Conservation (phyloP, 2,113 vertebrate genomes). For the Chlamydotis undulata region DNA sequence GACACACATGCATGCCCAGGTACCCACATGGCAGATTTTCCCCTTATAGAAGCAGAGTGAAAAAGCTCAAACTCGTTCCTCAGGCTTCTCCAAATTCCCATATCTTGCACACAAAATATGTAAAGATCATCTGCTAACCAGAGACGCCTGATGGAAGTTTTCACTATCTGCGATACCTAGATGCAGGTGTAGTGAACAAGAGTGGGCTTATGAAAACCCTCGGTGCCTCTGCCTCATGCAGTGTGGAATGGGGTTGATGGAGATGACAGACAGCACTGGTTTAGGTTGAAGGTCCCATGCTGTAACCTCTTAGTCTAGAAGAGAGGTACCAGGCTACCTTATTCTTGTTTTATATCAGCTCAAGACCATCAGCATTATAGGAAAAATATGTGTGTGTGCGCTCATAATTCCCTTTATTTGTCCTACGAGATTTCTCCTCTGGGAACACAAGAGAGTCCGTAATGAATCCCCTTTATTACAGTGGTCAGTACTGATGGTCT, state of each 20-base stretch:
- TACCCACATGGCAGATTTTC: background rate
- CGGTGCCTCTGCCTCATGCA: background rate
- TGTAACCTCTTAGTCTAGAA: background rate
- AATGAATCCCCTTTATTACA: background rate
- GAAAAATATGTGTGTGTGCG: background rate
- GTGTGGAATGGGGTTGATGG: accelerated
- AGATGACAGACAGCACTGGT: background rate
- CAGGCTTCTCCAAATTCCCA: background rate
- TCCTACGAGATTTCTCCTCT: background rate
- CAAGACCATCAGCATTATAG: background rate
- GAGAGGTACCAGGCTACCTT: background rate
- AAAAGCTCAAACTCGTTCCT: background rate
- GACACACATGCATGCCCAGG: accelerated
- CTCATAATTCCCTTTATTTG: background rate
- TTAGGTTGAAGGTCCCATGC: background rate
- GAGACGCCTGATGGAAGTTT: conserved; percentile 61
- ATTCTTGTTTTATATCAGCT: background rate
- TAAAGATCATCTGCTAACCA: conserved; percentile 40
- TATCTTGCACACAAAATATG: accelerated
- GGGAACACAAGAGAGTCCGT: background rate
- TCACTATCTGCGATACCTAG: conserved; percentile 32
- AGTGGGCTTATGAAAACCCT: background rate
- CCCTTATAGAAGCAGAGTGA: background rate
- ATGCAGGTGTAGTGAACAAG: background rate
- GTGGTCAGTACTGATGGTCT: conserved; percentile 5